Evolutionary conservation across 2,888 invertebrate genomes (phyloP).

Genomic region (Nezara viridula): DNA sequence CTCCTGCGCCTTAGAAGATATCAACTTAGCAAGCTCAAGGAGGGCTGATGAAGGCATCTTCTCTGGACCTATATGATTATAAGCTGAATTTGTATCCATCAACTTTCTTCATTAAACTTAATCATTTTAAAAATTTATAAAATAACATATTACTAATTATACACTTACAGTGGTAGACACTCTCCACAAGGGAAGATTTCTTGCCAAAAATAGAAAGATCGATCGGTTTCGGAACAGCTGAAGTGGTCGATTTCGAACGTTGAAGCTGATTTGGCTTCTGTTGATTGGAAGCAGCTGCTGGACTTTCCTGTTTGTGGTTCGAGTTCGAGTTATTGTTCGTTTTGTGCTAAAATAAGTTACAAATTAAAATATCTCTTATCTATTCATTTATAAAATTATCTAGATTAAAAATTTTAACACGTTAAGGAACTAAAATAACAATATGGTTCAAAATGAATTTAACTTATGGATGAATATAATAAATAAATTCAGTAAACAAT

Average conservation of each 20-base stretch:
- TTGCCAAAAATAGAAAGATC: slow-evolving; percentile 56
- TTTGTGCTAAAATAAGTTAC: neutral
- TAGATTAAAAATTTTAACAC: neutral
- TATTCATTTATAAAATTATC: neutral
- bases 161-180: slow-evolving; percentile 47
- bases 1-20: slow-evolving; percentile 85
- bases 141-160: neutral
- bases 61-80: slow-evolving; percentile 30
- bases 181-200: slow-evolving; percentile 46
- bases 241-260: slow-evolving; percentile 55
- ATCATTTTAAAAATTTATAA: neutral
- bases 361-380: neutral
- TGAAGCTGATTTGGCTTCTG: slow-evolving; percentile 53
- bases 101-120: neutral
- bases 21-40: slow-evolving; percentile 77
- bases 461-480: too few species aligned
- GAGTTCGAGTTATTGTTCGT: slow-evolving; percentile 15
- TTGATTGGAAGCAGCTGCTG: neutral
- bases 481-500: too few species aligned
- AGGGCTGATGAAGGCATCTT: slow-evolving; percentile 48
- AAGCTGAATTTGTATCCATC: neutral
- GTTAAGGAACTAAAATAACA: too few species aligned
- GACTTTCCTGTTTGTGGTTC: neutral
- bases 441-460: too few species aligned
- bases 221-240: slow-evolving; percentile 52